phyloP scores from a whole-genome alignment of 2,113 vertebrate genomes.

The Sander vitreus region DNA sequence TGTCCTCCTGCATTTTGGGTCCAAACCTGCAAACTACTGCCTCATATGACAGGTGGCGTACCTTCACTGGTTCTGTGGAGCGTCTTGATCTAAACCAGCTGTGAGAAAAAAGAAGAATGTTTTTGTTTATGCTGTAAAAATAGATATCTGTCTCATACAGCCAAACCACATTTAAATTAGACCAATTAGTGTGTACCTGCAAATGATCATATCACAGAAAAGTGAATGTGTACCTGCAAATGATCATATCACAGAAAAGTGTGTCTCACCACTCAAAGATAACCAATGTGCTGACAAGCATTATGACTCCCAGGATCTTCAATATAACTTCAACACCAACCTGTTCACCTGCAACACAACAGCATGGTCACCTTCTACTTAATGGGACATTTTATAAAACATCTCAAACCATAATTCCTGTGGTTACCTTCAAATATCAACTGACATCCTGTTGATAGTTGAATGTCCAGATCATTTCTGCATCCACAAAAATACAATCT shows the following conservation, averaged over 20 bases:
- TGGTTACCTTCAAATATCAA: constrained; percentile 26
- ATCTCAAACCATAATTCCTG: not conserved
- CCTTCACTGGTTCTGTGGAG: not conserved
- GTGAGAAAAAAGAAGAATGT: not conserved
- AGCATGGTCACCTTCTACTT: not conserved
- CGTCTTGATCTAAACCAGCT: constrained; percentile 20
- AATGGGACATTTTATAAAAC: not conserved
- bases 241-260: not conserved
- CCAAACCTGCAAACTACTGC: too few species aligned
- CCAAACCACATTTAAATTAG: not conserved
- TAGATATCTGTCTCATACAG: not conserved
- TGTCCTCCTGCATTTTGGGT: too few species aligned
- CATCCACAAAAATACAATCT: constrained; percentile 45
- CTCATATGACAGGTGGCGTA: not conserved
- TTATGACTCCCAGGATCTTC: constrained; percentile 16
- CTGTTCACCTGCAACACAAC: constrained; percentile 20
- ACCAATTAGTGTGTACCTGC: not conserved
- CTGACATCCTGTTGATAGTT: constrained; percentile 2
- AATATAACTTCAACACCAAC: not conserved
- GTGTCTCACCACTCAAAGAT: constrained; percentile 37
- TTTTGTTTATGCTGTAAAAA: not conserved
- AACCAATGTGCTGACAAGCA: not conserved
- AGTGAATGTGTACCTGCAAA: not conserved
- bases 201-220: not conserved
- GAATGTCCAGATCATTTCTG: constrained; percentile 7